Conservation (phyloP, 2,797 vertebrate genomes). For the Gobio occitaniae region DNA sequence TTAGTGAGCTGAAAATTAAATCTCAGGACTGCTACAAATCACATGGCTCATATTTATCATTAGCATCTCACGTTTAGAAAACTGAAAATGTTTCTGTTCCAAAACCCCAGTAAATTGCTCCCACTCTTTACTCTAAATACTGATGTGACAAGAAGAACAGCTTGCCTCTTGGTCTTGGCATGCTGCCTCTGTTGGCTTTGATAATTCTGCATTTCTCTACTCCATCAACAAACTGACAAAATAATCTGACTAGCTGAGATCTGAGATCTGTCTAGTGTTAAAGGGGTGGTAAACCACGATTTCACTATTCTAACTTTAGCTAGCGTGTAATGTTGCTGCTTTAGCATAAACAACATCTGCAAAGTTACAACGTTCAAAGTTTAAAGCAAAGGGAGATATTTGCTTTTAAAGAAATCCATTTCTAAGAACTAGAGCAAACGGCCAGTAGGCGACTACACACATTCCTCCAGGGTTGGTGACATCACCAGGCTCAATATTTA, state of each 20-base stretch:
- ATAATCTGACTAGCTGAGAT: conserved; percentile 33
- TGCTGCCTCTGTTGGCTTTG: conserved; percentile 15
- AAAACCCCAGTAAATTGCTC: conserved; percentile 43
- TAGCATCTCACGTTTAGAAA: conserved; percentile 37
- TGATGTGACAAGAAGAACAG: conserved; percentile 39
- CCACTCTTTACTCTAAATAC: conserved; percentile 35
- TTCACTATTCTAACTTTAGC: too few relatives aligned
- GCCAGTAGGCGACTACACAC: too few relatives aligned
- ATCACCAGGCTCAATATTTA: too few relatives aligned
- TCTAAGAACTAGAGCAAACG: too few relatives aligned
- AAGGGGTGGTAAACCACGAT: too few relatives aligned
- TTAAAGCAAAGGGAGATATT: too few relatives aligned
- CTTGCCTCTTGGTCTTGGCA: conserved; percentile 41
- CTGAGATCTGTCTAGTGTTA: neutral
- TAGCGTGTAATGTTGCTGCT: too few relatives aligned
- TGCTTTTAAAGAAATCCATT: too few relatives aligned
- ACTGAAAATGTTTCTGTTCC: conserved; percentile 39
- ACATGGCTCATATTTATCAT: conserved; percentile 40
- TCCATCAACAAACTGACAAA: conserved; percentile 21
- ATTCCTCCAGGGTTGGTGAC: too few relatives aligned
- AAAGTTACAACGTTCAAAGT: too few relatives aligned
- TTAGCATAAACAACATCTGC: too few relatives aligned
- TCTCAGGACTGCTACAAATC: conserved; percentile 8
- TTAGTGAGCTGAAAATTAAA: neutral
- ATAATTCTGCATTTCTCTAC: conserved; percentile 34